Base-by-base conservation (phyloP, 2,888 invertebrate genomes). In the Amphipoea lucens region DNA sequence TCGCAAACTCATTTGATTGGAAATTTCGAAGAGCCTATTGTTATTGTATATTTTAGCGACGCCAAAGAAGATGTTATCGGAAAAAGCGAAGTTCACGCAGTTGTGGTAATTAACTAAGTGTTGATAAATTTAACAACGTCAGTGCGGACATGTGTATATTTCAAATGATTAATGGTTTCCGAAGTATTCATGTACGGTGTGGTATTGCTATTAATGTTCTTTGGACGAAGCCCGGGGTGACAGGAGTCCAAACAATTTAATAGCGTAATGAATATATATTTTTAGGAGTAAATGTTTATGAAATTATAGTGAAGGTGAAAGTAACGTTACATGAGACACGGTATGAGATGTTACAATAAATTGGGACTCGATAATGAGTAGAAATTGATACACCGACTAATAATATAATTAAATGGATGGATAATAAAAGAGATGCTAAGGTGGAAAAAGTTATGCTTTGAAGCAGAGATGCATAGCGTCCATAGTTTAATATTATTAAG, bases 81-180 rank as follows among this genome's bases (percentile, higher is more conserved):
- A 68, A 87, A 84, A 80, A 66, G 42, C 11, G 40, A 66, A 60
- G 60, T 82, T 63, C 40, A 60, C 23, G 57, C 74, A 57, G 48
- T 70, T 67, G n/a, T 68, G 69, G 54, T 81, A 85, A 87, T 75
- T 74, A 84, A 80, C 71, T 62, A 74, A 80, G 69, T 81, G 74
- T 69, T 87, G 76, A 77, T 84, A 69, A 84, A 85, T 81, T 77
- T 70, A 72, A 80, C 74, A 63, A 72, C 68, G 74, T 75, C 63
- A 40, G 62, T 29, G 54, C 23, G n/a, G 85, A 70, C 81, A 62
- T 69, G 68, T 87, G 63, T 87, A 75, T 51, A 67, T 48, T 85
- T 54, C 57, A 51, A 84, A 87, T 87, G 84, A 85, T 75, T 80
- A 75, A 87, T 84, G 72, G 48, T 63, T 7, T 67, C 45, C 23